A percentile compares a stretch with the other conserved stretches of the same genome.
These are phyloP conservation scores for Mantis religiosa DNA, from an alignment of 2,888 invertebrate genomes.

Conservation along the genomic window DNA sequence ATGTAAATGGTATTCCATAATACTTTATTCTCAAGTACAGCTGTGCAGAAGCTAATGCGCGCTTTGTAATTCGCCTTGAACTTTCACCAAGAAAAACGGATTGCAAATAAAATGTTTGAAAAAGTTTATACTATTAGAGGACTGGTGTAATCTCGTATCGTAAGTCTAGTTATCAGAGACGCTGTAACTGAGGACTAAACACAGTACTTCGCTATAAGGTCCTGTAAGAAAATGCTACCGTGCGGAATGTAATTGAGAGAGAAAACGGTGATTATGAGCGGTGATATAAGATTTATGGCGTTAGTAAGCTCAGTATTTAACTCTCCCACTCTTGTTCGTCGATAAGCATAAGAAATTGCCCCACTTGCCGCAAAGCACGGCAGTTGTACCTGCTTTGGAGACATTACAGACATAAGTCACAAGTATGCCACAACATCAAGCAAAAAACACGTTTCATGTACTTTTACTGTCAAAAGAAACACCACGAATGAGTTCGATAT, in stretches of 20 bases:
- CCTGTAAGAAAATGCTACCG: not conserved
- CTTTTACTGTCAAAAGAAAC: too few relatives aligned
- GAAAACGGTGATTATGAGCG: not conserved
- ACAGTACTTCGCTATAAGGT: not conserved
- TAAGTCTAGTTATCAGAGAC: too few relatives aligned
- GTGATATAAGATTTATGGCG: not conserved
- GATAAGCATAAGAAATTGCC: not conserved
- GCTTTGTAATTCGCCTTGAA: not conserved
- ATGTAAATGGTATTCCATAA: too few relatives aligned
- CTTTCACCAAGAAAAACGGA: not conserved
- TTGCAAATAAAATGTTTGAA: not conserved
- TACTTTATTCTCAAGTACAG: too few relatives aligned
- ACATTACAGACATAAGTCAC: not conserved
- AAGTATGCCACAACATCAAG: not conserved
- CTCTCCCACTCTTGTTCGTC: not conserved
- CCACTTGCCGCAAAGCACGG: not conserved
- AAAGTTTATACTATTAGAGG: not conserved
- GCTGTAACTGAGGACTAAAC: not conserved
- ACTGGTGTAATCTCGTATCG: not conserved
- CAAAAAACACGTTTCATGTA: too few relatives aligned
- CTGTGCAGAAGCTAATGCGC: too few relatives aligned
- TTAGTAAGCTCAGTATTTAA: not conserved
- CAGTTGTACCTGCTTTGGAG: not conserved
- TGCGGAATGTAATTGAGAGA: not conserved
- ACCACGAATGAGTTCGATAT: too few relatives aligned